phyloP scores from a whole-genome alignment of 1,140 invertebrate species.

The Zophobas atratus region DNA sequence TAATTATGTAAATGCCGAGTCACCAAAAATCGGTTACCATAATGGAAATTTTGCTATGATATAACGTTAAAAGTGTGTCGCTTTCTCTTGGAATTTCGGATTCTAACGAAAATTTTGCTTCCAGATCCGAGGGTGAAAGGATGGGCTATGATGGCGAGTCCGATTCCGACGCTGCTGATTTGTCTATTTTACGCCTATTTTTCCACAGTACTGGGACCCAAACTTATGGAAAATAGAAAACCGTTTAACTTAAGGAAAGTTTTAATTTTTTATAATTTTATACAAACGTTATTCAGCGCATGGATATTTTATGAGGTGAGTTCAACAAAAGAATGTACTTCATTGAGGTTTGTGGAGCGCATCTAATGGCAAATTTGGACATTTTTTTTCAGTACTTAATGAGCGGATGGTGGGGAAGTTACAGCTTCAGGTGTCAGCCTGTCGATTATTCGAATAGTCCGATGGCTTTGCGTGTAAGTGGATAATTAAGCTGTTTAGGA shows the following conservation, averaged over 20 bases:
- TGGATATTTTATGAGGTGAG: constrained; percentile 94
- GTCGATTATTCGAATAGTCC: constrained; percentile 91
- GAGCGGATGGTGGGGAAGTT: constrained; percentile 89
- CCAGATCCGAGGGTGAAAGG: constrained; percentile 90
- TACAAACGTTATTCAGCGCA: constrained; percentile 90
- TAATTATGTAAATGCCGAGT: constrained; percentile 3
- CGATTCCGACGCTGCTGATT: constrained; percentile 88
- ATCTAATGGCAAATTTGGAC: constrained; percentile 26
- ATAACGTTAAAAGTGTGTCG: not conserved
- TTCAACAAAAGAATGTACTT: constrained; percentile 9
- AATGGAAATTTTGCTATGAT: constrained; percentile 1
- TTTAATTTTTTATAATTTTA: constrained; percentile 90
- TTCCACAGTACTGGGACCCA: constrained; percentile 87
- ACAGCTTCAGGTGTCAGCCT: constrained; percentile 94
- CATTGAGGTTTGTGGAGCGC: not conserved
- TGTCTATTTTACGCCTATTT: constrained; percentile 90
- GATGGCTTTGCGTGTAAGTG: constrained; percentile 87
- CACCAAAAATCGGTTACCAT: not conserved
- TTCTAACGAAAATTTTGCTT: constrained; percentile 62
- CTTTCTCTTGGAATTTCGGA: constrained; percentile 1
- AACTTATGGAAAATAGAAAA: constrained; percentile 91
- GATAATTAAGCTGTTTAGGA: not conserved
- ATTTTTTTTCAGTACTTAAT: constrained; percentile 80
- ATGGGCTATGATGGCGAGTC: constrained; percentile 93
- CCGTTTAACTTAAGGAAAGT: constrained; percentile 87